A percentile compares a stretch with the other conserved stretches of the same genome.
Evolutionary conservation across 2,797 vertebrate species (phyloP).

Genomic region (Stomatorhinus walkeri): DNA sequence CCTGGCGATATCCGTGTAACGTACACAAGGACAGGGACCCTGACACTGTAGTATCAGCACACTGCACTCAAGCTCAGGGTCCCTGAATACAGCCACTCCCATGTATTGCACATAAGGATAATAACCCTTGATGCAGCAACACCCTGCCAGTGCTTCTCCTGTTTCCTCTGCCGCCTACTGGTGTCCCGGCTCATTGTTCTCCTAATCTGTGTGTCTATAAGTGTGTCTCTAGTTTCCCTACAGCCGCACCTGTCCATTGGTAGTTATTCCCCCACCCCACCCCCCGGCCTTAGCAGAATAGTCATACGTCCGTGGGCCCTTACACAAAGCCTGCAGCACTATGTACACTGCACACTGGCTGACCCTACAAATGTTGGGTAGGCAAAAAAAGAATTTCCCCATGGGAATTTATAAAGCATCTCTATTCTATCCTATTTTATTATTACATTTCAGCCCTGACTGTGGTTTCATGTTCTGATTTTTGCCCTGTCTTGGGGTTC

Average conservation of each 20-base stretch:
- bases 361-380: neutral
- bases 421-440: neutral
- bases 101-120: neutral
- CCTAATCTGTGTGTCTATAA: neutral
- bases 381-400: neutral
- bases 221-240: neutral
- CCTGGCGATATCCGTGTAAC: neutral
- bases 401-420: neutral
- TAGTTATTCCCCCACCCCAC: neutral
- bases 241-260: neutral
- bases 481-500: neutral
- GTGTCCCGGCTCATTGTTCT: neutral
- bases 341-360: neutral
- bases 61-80: neutral
- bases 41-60: no score
- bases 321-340: neutral
- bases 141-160: neutral
- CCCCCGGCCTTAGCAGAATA: neutral
- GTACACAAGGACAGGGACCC: neutral
- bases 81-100: neutral
- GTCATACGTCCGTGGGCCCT: neutral
- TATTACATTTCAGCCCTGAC: neutral
- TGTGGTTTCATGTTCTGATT: neutral
- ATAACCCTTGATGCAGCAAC: neutral
- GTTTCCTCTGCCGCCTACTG: neutral